A percentile compares a stretch with the other conserved stretches of the same genome.
phyloP scores from a whole-genome alignment of 2,888 invertebrate genomes.

The Dryococelus australis region DNA sequence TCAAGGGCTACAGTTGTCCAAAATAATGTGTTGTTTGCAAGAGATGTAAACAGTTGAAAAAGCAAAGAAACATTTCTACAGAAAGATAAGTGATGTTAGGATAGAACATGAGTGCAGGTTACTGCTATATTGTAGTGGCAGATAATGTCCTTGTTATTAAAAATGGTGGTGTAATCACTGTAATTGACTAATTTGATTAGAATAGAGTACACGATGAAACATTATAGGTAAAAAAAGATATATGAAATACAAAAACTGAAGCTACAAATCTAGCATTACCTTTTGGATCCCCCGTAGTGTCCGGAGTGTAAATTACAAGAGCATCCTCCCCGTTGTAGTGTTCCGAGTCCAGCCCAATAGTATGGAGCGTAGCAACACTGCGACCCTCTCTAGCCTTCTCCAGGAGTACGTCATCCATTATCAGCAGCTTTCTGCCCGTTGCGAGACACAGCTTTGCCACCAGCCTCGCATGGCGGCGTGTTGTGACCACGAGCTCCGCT shows the following conservation, averaged over 20 bases:
- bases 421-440: slow-evolving; percentile 64
- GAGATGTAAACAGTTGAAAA: too few relatives aligned
- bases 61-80: too few relatives aligned
- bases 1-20: too few relatives aligned
- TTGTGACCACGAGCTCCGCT: slow-evolving; percentile 72
- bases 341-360: slow-evolving; percentile 61
- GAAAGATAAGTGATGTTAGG: too few relatives aligned
- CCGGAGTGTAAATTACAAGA: slow-evolving; percentile 88
- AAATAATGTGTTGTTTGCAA: too few relatives aligned
- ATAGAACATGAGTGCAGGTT: too few relatives aligned
- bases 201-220: neutral
- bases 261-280: slow-evolving; percentile 56
- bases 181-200: too few relatives aligned
- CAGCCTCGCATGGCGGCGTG: slow-evolving; percentile 68
- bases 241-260: too few relatives aligned
- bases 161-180: too few relatives aligned
- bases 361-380: slow-evolving; percentile 50
- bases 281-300: slow-evolving; percentile 85
- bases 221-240: neutral
- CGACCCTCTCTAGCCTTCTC: slow-evolving; percentile 35
- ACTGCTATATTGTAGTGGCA: too few relatives aligned
- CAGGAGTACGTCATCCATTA: slow-evolving; percentile 68
- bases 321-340: slow-evolving; percentile 75
- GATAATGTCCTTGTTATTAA: too few relatives aligned
- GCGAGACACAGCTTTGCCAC: slow-evolving; percentile 56